A percentile compares a stretch with the other conserved stretches of the same genome.
Evolutionary conservation across 2,113 vertebrate species (phyloP).

Genomic region (Pluvianellus socialis): DNA sequence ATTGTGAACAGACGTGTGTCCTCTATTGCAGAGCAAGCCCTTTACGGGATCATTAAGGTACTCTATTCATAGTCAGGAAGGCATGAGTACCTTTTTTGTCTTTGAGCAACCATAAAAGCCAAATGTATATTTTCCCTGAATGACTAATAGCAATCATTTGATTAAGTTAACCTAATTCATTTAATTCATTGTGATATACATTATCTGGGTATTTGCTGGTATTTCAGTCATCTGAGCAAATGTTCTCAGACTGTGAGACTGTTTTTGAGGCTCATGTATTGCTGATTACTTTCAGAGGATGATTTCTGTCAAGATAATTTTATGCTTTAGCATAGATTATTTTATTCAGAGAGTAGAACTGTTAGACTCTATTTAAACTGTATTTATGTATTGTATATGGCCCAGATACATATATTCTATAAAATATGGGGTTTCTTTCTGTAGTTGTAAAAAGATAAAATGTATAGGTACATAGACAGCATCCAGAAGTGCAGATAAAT

Average conservation of each 20-base stretch:
- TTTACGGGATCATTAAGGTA: background rate
- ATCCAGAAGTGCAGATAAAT: background rate
- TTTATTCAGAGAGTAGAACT: background rate
- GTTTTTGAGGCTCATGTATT: background rate
- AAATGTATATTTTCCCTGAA: background rate
- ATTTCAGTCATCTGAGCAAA: background rate
- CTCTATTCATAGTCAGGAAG: background rate
- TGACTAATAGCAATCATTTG: background rate
- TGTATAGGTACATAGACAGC: accelerated
- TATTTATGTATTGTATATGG: background rate
- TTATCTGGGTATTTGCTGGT: background rate
- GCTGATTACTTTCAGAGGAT: background rate
- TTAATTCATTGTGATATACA: background rate
- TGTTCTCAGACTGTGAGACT: background rate
- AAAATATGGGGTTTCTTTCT: background rate
- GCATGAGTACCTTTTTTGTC: background rate
- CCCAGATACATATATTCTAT: background rate
- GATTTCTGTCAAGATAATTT: background rate
- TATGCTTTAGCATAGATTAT: background rate
- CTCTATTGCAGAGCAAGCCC: background rate
- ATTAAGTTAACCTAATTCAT: background rate
- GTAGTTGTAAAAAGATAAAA: background rate
- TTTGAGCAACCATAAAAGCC: background rate
- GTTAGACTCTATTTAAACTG: background rate
- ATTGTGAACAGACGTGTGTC: background rate